Conservation (phyloP, 2,113 vertebrate species). For the Dissostichus mawsoni region DNA sequence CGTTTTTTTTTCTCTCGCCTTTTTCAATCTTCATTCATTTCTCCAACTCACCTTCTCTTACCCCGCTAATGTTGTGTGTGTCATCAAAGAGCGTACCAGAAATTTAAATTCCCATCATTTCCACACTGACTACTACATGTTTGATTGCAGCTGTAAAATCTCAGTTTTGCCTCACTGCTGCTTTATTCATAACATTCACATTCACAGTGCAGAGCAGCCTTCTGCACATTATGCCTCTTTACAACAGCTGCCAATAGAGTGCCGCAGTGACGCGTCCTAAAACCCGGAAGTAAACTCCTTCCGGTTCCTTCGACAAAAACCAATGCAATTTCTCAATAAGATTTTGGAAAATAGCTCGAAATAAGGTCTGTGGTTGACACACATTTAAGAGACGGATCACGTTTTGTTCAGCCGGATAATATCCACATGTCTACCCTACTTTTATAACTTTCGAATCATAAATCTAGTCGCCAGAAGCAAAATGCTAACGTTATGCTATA, state of each 20-base stretch:
- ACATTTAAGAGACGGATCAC: no score
- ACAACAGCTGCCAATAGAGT: background rate
- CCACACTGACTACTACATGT: constrained; percentile 40
- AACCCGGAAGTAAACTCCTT: no score
- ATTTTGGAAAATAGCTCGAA: no score
- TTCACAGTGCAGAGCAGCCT: constrained; percentile 39
- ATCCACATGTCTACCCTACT: no score
- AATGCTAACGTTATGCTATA: no score
- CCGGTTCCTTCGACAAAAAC: no score
- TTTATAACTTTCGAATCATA: no score
- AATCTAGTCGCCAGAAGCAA: no score
- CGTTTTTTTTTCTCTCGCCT: constrained; percentile 3
- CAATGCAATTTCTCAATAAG: no score
- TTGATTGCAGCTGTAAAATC: constrained; percentile 71
- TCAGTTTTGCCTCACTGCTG: constrained; percentile 36
- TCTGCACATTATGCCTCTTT: constrained; percentile 28
- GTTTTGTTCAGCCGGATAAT: no score
- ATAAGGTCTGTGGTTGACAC: no score
- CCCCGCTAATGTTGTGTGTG: constrained; percentile 53
- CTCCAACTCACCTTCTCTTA: constrained; percentile 39
- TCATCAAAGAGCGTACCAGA: constrained; percentile 29
- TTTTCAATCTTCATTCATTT: constrained; percentile 55
- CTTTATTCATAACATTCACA: constrained; percentile 47
- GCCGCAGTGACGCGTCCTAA: no score
- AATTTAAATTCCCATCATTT: constrained; percentile 55